Percentiles rank a stretch among this genome's conserved stretches.
Conservation (phyloP, 2,797 vertebrate genomes). For the Microhierax caerulescens region DNA sequence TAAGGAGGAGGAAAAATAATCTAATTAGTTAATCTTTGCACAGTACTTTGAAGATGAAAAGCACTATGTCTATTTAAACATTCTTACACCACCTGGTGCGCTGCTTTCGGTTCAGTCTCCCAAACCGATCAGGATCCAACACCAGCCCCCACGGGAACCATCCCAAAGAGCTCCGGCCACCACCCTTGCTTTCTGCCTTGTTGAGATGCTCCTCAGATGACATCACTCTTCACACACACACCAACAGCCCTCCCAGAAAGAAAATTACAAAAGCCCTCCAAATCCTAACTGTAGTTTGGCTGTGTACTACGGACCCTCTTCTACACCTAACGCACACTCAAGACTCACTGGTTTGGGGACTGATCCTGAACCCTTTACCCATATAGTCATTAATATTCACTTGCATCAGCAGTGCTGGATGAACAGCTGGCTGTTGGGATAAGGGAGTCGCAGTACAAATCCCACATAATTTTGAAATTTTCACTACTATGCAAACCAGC, state of each 20-base stretch:
- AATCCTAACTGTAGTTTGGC: not conserved
- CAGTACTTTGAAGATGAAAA: conserved; percentile 70
- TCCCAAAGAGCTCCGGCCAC: not conserved
- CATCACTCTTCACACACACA: not conserved
- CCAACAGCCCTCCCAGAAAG: not conserved
- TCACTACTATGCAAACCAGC: not conserved
- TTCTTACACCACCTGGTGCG: not conserved
- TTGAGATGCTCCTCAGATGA: not conserved
- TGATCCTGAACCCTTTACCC: not conserved
- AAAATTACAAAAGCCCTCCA: not conserved
- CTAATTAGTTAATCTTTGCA: conserved; percentile 54
- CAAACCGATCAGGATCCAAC: conserved; percentile 2
- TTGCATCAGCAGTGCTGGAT: not conserved
- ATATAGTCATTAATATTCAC: not conserved
- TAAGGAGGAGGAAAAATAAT: conserved; percentile 24
- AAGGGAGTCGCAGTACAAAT: not conserved
- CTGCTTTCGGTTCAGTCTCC: conserved; percentile 4
- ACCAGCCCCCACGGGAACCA: not conserved
- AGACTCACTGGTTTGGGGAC: not conserved
- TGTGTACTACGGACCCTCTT: not conserved
- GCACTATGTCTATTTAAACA: conserved; percentile 47
- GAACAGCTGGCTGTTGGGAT: not conserved
- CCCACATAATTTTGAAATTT: not conserved
- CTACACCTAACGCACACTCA: not conserved
- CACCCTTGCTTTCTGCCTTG: not conserved